phyloP scores from a whole-genome alignment of 1,140 invertebrate species.

The Drosophila lini region DNA sequence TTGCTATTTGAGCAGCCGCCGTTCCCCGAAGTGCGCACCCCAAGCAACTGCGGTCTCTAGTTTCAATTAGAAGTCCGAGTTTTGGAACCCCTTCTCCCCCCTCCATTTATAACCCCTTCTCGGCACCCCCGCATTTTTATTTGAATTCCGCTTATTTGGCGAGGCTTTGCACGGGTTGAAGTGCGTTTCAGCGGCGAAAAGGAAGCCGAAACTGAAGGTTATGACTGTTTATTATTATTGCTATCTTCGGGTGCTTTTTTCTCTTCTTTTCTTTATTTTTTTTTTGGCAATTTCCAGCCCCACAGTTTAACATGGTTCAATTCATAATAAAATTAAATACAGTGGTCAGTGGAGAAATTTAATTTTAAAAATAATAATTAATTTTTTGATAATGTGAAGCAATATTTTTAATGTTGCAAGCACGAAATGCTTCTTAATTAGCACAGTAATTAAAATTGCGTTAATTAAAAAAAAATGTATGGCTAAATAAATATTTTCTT shows the following conservation, averaged over 20 bases:
- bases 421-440: neutral
- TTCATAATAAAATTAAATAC: conserved; percentile 24
- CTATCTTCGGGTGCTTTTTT: conserved; percentile 12
- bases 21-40: conserved; percentile 26
- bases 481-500: neutral
- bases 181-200: conserved; percentile 52
- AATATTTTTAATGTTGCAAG: no score
- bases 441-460: conserved; percentile 1
- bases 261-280: neutral
- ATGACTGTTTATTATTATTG: conserved; percentile 40
- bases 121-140: conserved; percentile 17
- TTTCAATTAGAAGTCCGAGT: conserved; percentile 47
- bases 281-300: conserved; percentile 33
- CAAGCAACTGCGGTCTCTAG: conserved; percentile 16
- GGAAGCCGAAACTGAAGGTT: conserved; percentile 50
- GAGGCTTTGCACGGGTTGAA: conserved; percentile 51
- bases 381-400: no score
- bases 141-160: conserved; percentile 38
- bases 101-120: conserved; percentile 3
- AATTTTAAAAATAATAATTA: no score
- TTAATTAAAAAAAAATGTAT: conserved; percentile 6
- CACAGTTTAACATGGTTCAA: conserved; percentile 22
- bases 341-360: conserved; percentile 19
- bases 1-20: conserved; percentile 67
- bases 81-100: conserved; percentile 15